Base-by-base conservation (phyloP, 1,140 invertebrate genomes). In the Ostrea edulis region DNA sequence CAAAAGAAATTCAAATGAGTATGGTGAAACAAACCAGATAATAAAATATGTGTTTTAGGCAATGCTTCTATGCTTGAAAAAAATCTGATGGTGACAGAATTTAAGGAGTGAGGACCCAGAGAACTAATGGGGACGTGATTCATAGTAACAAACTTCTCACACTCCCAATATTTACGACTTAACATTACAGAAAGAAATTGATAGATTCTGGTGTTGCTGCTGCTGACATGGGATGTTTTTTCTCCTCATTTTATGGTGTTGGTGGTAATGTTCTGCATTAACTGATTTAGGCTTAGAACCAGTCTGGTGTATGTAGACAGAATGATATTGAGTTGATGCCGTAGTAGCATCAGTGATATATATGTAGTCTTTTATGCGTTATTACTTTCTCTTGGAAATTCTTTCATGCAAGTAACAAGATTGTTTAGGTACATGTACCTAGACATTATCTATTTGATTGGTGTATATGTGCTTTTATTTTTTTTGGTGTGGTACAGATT, bases 221-320 rank as follows among this genome's bases (percentile, higher is more conserved):
- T 14, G 68, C 22, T 77, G 68, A 77, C 68, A 77, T 17, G 14
- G 68, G 68, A 77, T 77, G 35, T 44, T 29, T 77, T 71, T 77
- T 77, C 68, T 22, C 5, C n/a, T 77, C 29, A 35, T 35, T 77
- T 35, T 29, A 17, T 77, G 68, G 68, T 77, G 12, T 77, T 77
- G 68, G 68, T 77, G 12, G 29, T 22, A 25, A 77, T 29, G 29
- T 77, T 22, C 25, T 77, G 29, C 22, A 77, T 77, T 22, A 77
- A 25, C 68, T 77, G 68, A 35, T 77, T 77, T 11, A 25, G 9
- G 29, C 55, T 62, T n/a, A 62, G 35, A 44, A 62, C 55, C 55
- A 20, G 20, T 20, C 55, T 62, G 55, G n/a, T 62, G 17, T 62
- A n/a, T n/a, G n/a, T 20, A 62, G 55, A 62, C 17, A 62, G 25